Evolutionary conservation across 2,888 invertebrate genomes (phyloP).

Genomic region (Lithophane semibrunnea): DNA sequence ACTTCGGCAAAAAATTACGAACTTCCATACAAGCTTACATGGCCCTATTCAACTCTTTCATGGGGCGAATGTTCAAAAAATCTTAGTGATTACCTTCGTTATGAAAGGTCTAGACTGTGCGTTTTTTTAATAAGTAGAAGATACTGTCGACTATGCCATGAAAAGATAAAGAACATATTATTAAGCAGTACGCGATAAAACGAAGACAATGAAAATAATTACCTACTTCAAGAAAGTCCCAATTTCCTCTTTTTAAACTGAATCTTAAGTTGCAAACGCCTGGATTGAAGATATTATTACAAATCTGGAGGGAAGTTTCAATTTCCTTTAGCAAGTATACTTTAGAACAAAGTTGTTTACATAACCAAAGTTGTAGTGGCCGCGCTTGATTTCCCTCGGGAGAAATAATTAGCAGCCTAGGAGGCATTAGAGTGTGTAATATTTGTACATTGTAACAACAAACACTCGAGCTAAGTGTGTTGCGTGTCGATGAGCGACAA

Average conservation of each 20-base stretch:
- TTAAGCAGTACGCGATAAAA: slow-evolving; percentile 6
- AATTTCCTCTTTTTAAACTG: slow-evolving; percentile 32
- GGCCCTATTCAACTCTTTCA: not conserved
- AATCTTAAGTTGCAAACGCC: slow-evolving; percentile 17
- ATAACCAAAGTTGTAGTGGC: slow-evolving; percentile 27
- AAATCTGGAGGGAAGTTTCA: slow-evolving; percentile 30
- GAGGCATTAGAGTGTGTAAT: slow-evolving; percentile 13
- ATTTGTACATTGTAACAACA: slow-evolving; percentile 11
- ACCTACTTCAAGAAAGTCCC: not conserved
- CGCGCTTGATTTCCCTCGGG: slow-evolving; percentile 20
- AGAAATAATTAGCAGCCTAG: slow-evolving; percentile 21
- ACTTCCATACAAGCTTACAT: no score
- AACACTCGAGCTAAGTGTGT: slow-evolving; percentile 24
- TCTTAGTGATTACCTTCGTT: not conserved
- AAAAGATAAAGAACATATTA: not conserved
- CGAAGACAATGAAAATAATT: slow-evolving; percentile 10
- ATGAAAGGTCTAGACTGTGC: not conserved
- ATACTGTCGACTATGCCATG: not conserved
- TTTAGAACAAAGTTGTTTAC: slow-evolving; percentile 24
- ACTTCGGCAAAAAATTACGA: no score
- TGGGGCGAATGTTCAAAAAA: not conserved
- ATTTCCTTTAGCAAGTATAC: slow-evolving; percentile 33
- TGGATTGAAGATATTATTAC: slow-evolving; percentile 15
- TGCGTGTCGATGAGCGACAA: slow-evolving; percentile 32
- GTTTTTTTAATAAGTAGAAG: not conserved